A percentile compares a stretch with the other conserved stretches of the same genome.
These are phyloP conservation scores for Nomada flava DNA, from an alignment of 2,888 invertebrate genomes.

Conservation along the genomic window DNA sequence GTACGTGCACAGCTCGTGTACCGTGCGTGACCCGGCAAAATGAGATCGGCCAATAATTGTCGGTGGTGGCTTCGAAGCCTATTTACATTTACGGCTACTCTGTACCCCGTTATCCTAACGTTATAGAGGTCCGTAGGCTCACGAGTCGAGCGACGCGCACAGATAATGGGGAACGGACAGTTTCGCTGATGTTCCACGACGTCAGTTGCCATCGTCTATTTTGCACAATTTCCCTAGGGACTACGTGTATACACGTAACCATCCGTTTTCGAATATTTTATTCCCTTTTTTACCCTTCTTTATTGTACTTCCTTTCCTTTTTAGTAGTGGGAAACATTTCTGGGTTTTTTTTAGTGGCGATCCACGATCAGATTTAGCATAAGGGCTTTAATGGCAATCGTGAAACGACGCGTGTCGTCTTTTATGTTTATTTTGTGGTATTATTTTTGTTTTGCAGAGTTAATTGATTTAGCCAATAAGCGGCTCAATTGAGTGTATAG, in stretches of 20 bases:
- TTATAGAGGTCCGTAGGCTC: slow-evolving; percentile 10
- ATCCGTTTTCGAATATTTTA: slow-evolving; percentile 15
- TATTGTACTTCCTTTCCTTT: not conserved
- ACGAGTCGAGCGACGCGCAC: slow-evolving; percentile 7
- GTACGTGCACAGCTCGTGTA: slow-evolving; percentile 15
- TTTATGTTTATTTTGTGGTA: too few relatives aligned
- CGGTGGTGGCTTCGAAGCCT: slow-evolving; percentile 31
- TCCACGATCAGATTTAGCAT: not conserved
- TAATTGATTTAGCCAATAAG: too few relatives aligned
- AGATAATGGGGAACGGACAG: slow-evolving; percentile 52
- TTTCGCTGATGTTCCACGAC: slow-evolving; percentile 47
- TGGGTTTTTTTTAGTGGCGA: not conserved
- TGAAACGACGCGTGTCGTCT: too few relatives aligned
- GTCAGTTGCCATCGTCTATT: slow-evolving; percentile 41
- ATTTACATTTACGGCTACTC: slow-evolving; percentile 50
- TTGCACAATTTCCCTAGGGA: slow-evolving; percentile 49
- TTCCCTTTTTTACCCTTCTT: not conserved
- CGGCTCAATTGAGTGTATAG: too few relatives aligned
- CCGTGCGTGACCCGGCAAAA: slow-evolving; percentile 58
- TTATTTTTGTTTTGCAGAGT: too few relatives aligned
- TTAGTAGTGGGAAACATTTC: not conserved
- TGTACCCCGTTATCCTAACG: slow-evolving; percentile 40
- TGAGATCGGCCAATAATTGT: slow-evolving; percentile 57
- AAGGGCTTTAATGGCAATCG: not conserved
- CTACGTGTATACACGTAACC: slow-evolving; percentile 6